These are phyloP conservation scores for Scrobipalpa costella DNA, from an alignment of 2,888 invertebrate genomes.

Conservation along the genomic window DNA sequence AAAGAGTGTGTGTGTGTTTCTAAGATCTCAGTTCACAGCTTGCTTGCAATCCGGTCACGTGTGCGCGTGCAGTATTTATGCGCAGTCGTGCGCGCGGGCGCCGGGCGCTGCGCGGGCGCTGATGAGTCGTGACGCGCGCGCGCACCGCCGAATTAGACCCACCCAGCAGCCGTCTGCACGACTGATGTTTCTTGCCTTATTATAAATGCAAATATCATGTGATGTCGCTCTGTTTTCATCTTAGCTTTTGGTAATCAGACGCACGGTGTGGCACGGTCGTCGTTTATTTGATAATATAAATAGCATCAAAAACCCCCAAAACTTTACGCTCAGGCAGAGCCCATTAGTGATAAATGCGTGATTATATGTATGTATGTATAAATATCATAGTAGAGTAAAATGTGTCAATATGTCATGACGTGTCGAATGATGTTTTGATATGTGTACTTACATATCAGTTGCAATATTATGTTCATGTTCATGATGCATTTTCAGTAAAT, in stretches of 20 bases:
- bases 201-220: not conserved
- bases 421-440: no score
- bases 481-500: no score
- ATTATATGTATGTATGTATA: no score
- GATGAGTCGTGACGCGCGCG: constrained; percentile 61
- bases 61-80: constrained; percentile 61
- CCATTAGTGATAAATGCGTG: no score
- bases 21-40: constrained; percentile 8
- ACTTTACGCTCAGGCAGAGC: no score
- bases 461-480: no score
- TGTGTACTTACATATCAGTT: no score
- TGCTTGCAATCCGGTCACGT: not conserved
- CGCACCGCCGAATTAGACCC: constrained; percentile 58
- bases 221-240: not conserved
- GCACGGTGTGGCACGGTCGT: no score
- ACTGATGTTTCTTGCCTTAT: not conserved
- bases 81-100: constrained; percentile 58
- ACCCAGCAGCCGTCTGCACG: constrained; percentile 40
- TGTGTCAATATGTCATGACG: no score
- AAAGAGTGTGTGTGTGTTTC: not conserved
- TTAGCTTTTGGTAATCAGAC: not conserved
- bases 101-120: constrained; percentile 37
- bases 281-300: no score
- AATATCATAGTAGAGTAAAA: no score
- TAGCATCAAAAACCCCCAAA: no score